Evolutionary conservation across 2,797 vertebrate species (phyloP), one percentile per base, ranked within the genome.

Genomic region (Anolis apletophallus): DNA sequence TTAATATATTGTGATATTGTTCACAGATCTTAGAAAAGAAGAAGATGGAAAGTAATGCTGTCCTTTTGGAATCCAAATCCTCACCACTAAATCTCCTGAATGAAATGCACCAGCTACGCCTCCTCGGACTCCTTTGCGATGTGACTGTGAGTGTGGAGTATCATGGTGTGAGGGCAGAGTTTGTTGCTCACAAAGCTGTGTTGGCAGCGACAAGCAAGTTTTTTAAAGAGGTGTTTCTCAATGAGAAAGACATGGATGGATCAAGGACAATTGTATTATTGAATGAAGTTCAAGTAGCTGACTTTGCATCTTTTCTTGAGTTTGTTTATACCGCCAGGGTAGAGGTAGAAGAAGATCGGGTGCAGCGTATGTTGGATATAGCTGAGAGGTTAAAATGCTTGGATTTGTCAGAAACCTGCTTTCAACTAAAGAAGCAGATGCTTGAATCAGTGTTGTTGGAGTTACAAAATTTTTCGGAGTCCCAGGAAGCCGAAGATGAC

Each of bases 201-300:
- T 94, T 99, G 1, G 99, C 98, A 0, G 98, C 98, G 8, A 98
- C 98, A 59, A 99, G 99, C 83, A 97, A 98, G 84, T 99, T 98
- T 94, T 99, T 99, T 92, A 98, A 97, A 93, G 97, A 97, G 32
- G 93, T 97, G 10, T 97, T 99, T 69, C 96, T 99, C 57, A 96
- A 96, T 0, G 96, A 96, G 74, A 95, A 97, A 2, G 87, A 88
- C 0, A 34, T 81, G 82, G 95, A 93, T 0, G 94, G 95, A 1
- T 85, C 94, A 4, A 94, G 86, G 55, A 97, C 97, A 88, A 97
- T 96, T 0, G 83, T 99, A 2, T 88, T 95, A 40, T 90, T 99
- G 74, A 97, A 95, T 2, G 97, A 98, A 85, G 96, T 99, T 73
- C 96, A 95, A 29, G 94, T 96, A 0, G 92, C 89, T 0, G 96